Evolutionary conservation across 1,140 invertebrate species (phyloP).

Genomic region (Lanistes nyassanus): DNA sequence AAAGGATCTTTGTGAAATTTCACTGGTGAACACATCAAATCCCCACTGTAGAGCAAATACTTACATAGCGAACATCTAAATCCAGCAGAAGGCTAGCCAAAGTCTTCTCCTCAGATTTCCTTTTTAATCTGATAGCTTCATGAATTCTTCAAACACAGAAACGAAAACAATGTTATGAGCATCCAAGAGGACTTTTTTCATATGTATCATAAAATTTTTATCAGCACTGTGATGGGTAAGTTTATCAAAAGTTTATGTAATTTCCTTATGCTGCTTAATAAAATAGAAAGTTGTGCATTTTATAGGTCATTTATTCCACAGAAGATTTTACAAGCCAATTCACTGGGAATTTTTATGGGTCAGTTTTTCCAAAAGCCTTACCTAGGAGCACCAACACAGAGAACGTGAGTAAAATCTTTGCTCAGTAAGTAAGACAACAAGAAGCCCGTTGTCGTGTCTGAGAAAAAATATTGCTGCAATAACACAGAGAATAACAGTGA

Average conservation of each 20-base stretch:
- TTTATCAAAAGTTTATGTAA: too few relatives aligned
- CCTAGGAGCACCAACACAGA: slow-evolving; percentile 82
- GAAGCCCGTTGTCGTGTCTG: slow-evolving; percentile 70
- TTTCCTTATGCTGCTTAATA: not conserved
- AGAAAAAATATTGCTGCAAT: slow-evolving; percentile 77
- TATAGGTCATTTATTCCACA: not conserved
- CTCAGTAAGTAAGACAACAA: slow-evolving; percentile 70
- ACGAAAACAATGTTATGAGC: not conserved
- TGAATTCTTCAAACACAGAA: slow-evolving; percentile 43
- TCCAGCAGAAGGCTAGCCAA: slow-evolving; percentile 75
- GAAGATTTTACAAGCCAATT: not conserved
- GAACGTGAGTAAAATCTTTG: slow-evolving; percentile 72
- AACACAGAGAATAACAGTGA: not conserved
- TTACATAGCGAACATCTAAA: slow-evolving; percentile 61
- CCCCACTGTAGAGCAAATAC: slow-evolving; percentile 19
- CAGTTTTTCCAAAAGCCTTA: slow-evolving; percentile 57
- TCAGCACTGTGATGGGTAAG: too few relatives aligned
- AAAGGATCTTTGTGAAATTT: too few relatives aligned
- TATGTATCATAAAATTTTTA: too few relatives aligned
- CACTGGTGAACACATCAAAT: too few relatives aligned
- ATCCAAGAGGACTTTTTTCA: not conserved
- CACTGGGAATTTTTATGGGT: too few relatives aligned
- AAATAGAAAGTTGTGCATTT: not conserved
- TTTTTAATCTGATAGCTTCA: slow-evolving; percentile 43
- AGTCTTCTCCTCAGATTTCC: slow-evolving; percentile 6